Conservation (phyloP, 2,888 invertebrate genomes). For the Parascotia fuliginaria region DNA sequence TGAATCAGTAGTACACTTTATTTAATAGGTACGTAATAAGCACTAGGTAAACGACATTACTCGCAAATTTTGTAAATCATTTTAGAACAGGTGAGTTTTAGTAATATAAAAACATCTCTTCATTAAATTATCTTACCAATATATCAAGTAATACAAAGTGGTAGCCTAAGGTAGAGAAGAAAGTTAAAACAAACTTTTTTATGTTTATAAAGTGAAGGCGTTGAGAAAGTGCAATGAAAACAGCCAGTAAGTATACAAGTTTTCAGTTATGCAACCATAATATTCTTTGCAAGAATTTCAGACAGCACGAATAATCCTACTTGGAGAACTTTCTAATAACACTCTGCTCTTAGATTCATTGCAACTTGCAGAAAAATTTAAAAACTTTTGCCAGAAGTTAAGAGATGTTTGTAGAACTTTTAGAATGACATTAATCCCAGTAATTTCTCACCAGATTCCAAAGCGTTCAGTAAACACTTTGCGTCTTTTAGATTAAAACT, state of each 20-base stretch:
- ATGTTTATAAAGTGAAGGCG: constrained; percentile 33
- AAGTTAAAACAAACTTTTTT: constrained; percentile 42
- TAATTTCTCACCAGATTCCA: constrained; percentile 62
- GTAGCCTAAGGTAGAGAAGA: constrained; percentile 10
- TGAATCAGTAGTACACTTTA: too few relatives aligned
- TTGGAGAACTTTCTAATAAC: constrained; percentile 76
- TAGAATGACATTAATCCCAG: constrained; percentile 69
- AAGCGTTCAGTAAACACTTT: constrained; percentile 52
- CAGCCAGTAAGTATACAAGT: constrained; percentile 43
- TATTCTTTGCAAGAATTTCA: constrained; percentile 52
- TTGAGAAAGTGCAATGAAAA: constrained; percentile 34
- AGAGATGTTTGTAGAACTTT: constrained; percentile 70
- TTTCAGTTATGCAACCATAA: constrained; percentile 56
- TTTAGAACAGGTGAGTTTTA: too few relatives aligned
- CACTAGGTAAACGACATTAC: too few relatives aligned
- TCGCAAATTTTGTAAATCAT: too few relatives aligned
- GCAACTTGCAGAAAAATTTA: constrained; percentile 74
- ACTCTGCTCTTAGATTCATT: constrained; percentile 72
- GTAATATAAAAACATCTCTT: too few relatives aligned
- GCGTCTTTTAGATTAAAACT: constrained; percentile 44
- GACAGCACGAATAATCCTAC: constrained; percentile 63
- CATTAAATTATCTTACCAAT: too few relatives aligned
- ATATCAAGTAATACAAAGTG: neutral
- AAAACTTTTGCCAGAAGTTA: constrained; percentile 60
- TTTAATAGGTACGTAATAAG: too few relatives aligned